Percentiles rank a stretch among this genome's conserved stretches.
These are phyloP conservation scores for Macrochelys suwanniensis DNA, from an alignment of 2,797 vertebrate species.

Conservation along the genomic window DNA sequence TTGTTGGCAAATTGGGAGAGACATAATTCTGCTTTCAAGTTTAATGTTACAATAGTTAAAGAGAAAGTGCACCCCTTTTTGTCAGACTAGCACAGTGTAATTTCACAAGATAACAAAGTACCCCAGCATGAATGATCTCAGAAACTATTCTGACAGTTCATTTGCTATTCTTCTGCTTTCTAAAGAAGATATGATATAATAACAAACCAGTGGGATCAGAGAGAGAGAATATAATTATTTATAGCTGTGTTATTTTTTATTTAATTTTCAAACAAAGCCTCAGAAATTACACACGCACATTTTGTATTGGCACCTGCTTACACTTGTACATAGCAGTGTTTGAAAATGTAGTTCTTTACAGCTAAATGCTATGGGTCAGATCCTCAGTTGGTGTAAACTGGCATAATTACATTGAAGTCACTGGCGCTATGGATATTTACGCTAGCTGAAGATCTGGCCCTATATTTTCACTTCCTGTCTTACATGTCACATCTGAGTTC, in stretches of 20 bases:
- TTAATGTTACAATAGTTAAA: neutral
- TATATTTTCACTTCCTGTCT: neutral
- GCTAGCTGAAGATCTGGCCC: neutral
- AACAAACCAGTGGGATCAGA: neutral
- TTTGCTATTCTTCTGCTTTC: neutral
- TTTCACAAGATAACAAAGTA: neutral
- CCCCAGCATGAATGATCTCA: neutral
- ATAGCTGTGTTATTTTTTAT: neutral
- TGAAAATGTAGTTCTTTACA: neutral
- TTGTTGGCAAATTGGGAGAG: neutral
- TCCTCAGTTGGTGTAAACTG: neutral
- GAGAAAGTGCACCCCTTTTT: neutral
- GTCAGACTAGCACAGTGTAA: rapidly evolving
- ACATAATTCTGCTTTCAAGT: neutral
- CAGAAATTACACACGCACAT: neutral
- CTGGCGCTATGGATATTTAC: neutral
- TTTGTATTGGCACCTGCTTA: neutral
- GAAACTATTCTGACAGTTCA: neutral
- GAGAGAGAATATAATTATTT: neutral
- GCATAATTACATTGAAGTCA: neutral
- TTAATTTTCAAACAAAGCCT: rapidly evolving
- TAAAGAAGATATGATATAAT: neutral
- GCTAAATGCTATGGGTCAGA: rapidly evolving
- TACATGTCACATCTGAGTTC: neutral
- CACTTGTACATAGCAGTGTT: neutral